A percentile compares a stretch with the other conserved stretches of the same genome.
Conservation (phyloP, 1,140 invertebrate genomes). For the Brachionus manjavacas region DNA sequence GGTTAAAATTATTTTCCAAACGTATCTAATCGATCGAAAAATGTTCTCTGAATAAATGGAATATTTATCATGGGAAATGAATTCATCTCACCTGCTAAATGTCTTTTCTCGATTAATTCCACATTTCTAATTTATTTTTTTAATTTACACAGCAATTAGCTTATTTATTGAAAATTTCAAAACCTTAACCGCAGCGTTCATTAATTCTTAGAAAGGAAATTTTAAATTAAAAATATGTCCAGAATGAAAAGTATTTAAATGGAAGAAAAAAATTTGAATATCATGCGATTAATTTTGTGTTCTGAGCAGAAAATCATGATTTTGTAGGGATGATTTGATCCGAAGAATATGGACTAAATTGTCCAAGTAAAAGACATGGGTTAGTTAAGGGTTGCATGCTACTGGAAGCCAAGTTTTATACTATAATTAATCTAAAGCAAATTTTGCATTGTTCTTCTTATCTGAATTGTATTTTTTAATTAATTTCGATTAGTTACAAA, state of each 20-base stretch:
- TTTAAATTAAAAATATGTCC: background rate
- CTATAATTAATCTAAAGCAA: slow-evolving; percentile 12
- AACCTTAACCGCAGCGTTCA: background rate
- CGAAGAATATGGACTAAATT: background rate
- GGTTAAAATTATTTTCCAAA: background rate
- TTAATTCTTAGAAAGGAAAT: background rate
- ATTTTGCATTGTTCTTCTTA: slow-evolving; percentile 13
- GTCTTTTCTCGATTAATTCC: background rate
- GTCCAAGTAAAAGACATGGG: background rate
- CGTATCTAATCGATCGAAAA: background rate
- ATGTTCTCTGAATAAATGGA: background rate
- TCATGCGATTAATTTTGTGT: background rate
- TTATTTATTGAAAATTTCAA: background rate
- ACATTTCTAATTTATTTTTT: background rate
- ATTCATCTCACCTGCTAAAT: background rate
- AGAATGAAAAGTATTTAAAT: background rate
- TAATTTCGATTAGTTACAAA: slow-evolving; percentile 16
- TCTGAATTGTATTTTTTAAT: slow-evolving; percentile 25
- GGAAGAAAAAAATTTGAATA: background rate
- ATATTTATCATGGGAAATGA: background rate
- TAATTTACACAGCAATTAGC: background rate
- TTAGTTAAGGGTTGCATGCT: background rate
- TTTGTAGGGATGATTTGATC: background rate
- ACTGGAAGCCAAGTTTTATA: background rate
- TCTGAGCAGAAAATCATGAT: background rate